Evolutionary conservation across 2,113 vertebrate genomes (phyloP).

Genomic region (Ivindomyrus marchei): DNA sequence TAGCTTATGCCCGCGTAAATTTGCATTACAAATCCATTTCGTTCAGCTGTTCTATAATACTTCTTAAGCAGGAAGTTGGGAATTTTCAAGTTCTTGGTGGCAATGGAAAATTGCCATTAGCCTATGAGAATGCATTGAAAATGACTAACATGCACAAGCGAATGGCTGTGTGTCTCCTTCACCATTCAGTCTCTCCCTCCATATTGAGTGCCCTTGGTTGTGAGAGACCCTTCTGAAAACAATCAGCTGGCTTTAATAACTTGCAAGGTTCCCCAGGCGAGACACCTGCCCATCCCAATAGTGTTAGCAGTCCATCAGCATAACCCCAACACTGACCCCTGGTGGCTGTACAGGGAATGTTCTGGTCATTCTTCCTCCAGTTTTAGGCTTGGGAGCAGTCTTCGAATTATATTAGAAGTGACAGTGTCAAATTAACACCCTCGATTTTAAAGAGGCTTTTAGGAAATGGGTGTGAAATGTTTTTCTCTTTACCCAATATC

Average conservation of each 20-base stretch:
- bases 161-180: not conserved
- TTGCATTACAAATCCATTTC: not conserved
- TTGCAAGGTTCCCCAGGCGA: conserved; percentile 29
- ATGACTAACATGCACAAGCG: not conserved
- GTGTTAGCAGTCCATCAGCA: conserved; percentile 36
- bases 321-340: conserved; percentile 44
- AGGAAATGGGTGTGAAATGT: not conserved
- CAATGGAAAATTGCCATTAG: not conserved
- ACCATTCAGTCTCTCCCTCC: not conserved
- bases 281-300: conserved; percentile 37
- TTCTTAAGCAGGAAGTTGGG: not conserved
- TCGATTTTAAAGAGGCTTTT: not conserved
- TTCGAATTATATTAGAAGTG: conserved; percentile 18
- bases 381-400: not conserved
- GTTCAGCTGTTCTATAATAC: not conserved
- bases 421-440: conserved; percentile 24
- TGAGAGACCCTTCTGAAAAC: conserved; percentile 25
- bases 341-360: conserved; percentile 20
- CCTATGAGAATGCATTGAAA: not conserved
- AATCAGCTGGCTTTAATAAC: conserved; percentile 24
- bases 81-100: not conserved
- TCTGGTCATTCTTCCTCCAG: not conserved
- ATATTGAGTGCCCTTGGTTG: conserved; percentile 29
- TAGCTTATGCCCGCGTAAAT: not conserved
- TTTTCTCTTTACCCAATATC: not conserved